Evolutionary conservation across 2,888 invertebrate species (phyloP).

Genomic region (Catocala sponsa): DNA sequence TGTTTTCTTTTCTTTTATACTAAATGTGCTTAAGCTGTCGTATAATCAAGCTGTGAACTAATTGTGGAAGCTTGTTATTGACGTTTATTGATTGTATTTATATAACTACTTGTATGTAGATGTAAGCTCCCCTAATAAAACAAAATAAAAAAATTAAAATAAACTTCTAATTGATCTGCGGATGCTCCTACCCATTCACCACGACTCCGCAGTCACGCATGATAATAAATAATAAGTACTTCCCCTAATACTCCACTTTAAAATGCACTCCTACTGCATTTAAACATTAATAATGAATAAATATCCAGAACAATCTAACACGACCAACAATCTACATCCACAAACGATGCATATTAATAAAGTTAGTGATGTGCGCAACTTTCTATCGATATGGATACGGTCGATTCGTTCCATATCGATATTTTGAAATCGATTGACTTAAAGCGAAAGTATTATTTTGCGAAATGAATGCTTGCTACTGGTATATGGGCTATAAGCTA

Average conservation of each 20-base stretch:
- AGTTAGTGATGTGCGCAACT: conserved; percentile 43
- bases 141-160: no score
- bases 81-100: no score
- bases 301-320: conserved; percentile 36
- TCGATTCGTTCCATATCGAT: conserved; percentile 26
- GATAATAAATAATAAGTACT: conserved; percentile 11
- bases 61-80: no score
- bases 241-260: conserved; percentile 12
- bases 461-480: no score
- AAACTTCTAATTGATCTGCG: no score
- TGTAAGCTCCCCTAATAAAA: no score
- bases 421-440: conserved; percentile 29
- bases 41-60: no score
- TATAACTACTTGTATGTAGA: no score
- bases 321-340: conserved; percentile 23
- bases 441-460: conserved; percentile 38
- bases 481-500: no score
- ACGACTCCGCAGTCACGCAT: neutral
- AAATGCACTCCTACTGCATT: conserved; percentile 28
- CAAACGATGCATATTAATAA: conserved; percentile 38
- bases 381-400: conserved; percentile 40
- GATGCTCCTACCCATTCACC: neutral
- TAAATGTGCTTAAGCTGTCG: no score
- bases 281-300: conserved; percentile 45
- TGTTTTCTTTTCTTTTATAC: no score